Conservation (phyloP, 2,113 vertebrate genomes). For the Meriones unguiculatus region DNA sequence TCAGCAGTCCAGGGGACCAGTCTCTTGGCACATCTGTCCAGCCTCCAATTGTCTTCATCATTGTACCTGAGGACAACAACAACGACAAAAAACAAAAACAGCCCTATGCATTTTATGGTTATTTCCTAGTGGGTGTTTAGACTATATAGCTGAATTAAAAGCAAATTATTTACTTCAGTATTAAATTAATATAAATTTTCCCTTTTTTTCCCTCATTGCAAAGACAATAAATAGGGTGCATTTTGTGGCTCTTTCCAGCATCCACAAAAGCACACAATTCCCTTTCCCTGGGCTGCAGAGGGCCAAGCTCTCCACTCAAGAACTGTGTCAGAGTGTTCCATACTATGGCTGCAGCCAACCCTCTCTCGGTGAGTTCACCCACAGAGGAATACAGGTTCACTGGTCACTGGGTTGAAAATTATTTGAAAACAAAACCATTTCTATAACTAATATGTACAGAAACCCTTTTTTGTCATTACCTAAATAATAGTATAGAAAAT, state of each 20-base stretch:
- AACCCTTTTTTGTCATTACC: background rate
- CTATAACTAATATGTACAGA: background rate
- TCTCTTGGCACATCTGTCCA: background rate
- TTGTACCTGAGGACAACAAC: background rate
- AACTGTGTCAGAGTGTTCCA: fast-evolving
- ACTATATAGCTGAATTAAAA: background rate
- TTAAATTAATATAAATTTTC: background rate
- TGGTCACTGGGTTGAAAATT: background rate
- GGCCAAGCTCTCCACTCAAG: fast-evolving
- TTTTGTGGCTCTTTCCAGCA: background rate
- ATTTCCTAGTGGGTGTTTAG: background rate
- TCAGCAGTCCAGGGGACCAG: background rate
- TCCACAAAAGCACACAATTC: fast-evolving
- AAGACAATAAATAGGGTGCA: background rate
- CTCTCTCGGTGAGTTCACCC: background rate
- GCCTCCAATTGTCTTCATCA: background rate
- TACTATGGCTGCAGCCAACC: fast-evolving
- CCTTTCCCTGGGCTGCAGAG: background rate
- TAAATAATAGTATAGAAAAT: background rate
- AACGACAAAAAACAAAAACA: background rate
- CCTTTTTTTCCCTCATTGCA: background rate
- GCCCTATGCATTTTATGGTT: background rate
- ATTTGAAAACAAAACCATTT: background rate
- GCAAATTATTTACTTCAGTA: background rate
- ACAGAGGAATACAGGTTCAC: background rate